phyloP scores from a whole-genome alignment of 1,140 invertebrate species.

The Leptinotarsa defecta region DNA sequence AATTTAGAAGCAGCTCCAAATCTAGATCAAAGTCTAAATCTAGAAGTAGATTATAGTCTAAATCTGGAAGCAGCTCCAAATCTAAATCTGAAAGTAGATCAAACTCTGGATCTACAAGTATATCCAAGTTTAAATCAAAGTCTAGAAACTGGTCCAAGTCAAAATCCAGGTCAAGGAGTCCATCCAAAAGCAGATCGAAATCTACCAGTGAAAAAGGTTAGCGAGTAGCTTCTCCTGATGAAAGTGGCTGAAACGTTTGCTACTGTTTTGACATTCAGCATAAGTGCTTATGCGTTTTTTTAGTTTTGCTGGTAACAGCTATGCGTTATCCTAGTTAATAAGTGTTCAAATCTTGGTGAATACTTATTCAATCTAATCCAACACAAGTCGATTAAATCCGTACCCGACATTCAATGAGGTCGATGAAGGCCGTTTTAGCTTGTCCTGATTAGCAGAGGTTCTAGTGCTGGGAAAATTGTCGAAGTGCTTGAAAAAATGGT shows the following conservation, averaged over 20 bases:
- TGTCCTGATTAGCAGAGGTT: too few relatives aligned
- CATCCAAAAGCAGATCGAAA: constrained; percentile 44
- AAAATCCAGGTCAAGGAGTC: constrained; percentile 43
- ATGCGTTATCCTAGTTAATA: not conserved
- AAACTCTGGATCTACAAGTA: constrained; percentile 1
- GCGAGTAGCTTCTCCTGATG: constrained; percentile 49
- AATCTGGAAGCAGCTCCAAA: constrained; percentile 15
- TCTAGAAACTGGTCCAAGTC: constrained; percentile 47
- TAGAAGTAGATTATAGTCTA: constrained; percentile 5
- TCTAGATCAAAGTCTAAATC: constrained; percentile 15
- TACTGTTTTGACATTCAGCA: not conserved
- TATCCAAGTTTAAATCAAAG: constrained; percentile 15
- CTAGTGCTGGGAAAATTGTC: too few relatives aligned
- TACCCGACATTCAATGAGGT: too few relatives aligned
- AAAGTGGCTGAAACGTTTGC: not conserved
- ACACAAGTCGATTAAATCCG: too few relatives aligned
- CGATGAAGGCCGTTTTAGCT: too few relatives aligned
- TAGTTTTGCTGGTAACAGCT: too few relatives aligned
- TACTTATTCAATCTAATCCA: too few relatives aligned
- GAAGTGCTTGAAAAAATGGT: too few relatives aligned
- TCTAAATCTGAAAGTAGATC: constrained; percentile 13
- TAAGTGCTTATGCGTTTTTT: not conserved
- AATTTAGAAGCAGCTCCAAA: constrained; percentile 13
- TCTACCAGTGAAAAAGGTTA: constrained; percentile 40
- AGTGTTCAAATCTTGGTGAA: not conserved